Conservation (phyloP, 2,113 vertebrate species). For the Canis aureus region DNA sequence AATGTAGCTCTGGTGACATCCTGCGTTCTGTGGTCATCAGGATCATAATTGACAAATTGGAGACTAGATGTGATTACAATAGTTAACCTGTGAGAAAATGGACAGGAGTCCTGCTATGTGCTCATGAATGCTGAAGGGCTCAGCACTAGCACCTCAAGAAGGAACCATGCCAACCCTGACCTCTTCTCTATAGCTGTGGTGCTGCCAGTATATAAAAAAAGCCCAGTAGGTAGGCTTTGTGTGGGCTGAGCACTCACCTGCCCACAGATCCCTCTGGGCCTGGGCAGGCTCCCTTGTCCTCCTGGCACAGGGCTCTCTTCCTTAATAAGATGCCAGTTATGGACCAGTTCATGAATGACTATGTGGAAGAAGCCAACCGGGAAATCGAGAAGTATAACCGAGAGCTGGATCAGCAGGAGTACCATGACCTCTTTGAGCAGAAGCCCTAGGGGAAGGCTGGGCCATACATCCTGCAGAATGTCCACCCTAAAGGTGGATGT, state of each 20-base stretch:
- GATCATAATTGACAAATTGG: background rate
- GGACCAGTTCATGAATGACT: conserved; percentile 96
- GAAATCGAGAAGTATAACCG: conserved; percentile 95
- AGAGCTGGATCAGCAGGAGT: conserved; percentile 93
- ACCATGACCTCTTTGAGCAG: conserved; percentile 94
- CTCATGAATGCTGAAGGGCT: background rate
- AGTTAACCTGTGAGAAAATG: background rate
- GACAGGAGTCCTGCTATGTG: background rate
- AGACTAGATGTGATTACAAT: background rate
- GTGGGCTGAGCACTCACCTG: background rate
- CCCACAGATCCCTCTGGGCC: background rate
- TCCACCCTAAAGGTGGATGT: background rate
- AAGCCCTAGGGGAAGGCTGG: conserved; percentile 77
- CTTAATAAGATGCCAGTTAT: conserved; percentile 93
- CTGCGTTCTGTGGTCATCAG: background rate
- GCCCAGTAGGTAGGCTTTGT: background rate
- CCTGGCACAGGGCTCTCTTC: conserved; percentile 62
- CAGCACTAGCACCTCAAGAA: background rate
- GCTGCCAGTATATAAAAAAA: background rate
- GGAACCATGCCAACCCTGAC: background rate
- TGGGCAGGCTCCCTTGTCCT: background rate
- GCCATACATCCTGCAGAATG: background rate
- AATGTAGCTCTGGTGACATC: background rate
- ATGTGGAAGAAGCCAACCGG: conserved; percentile 94
- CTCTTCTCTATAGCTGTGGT: background rate